Base-by-base conservation (phyloP, 2,113 vertebrate species). In the Eudyptes chrysolophus region DNA sequence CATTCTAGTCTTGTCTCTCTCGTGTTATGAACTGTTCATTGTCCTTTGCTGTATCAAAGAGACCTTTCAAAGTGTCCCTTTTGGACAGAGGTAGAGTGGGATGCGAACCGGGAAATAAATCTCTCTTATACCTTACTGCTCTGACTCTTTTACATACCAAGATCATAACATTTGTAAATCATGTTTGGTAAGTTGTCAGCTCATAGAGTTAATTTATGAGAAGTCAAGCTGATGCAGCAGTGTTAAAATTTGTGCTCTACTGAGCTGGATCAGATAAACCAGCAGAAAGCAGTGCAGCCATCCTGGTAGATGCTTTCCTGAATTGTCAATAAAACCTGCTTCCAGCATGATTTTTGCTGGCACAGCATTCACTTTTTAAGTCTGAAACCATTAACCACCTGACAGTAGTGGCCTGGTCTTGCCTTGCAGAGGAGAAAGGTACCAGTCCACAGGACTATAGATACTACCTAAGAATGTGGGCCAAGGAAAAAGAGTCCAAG, bases 401-500 rank as follows among this genome's bases (percentile, higher is more conserved):
- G 32, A 76, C 26, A 62, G 20, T 19, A 76, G 42, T 83, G 69
- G 7, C 15, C 79, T 94, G n/a, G 60, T 93, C 70, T 94, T 94
- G 52, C 66, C 70, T 95, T 87, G 27, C 97, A 99, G 99, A 99
- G 66, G 99, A 99, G 65, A 99, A 99, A 93, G 98, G 91, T 27
- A 96, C 97, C 70, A 98, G 97, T 90, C 97, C 99, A 36, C 99
- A 99, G 19, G 99, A 99, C 97, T 99, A 99, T 58, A 99, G 98
- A 87, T 99, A 99, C 95, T 99, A 99, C 96, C 98, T 99, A 94
- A 98, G 98, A 84, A 98, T 99, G 98, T 99, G 99, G 99, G 99
- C 99, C 83, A 99, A 98, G 88, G 99, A 99, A 95, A 99, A 99
- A 83, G 99, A 99, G 84, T 98, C 98, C 54, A 99, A 98, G 94